These are phyloP conservation scores for Acanthis flammea DNA, from an alignment of 2,797 vertebrate genomes.

Conservation along the genomic window DNA sequence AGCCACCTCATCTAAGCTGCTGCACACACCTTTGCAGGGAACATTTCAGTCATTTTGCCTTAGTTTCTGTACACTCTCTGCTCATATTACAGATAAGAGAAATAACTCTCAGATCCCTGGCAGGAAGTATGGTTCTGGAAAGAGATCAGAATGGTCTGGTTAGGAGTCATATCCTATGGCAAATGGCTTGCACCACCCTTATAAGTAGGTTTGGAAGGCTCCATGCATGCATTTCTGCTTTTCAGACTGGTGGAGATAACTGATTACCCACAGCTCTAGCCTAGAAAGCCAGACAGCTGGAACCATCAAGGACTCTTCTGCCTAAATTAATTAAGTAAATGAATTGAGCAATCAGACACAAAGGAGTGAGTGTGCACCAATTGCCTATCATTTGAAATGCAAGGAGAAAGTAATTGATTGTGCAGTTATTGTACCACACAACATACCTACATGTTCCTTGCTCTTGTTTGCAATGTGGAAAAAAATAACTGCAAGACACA, in stretches of 20 bases:
- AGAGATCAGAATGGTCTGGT: not conserved
- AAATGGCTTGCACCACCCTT: not conserved
- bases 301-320: conserved; percentile 36
- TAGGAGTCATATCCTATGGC: not conserved
- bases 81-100: not conserved
- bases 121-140: not conserved
- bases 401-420: conserved; percentile 32
- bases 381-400: conserved; percentile 18
- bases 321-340: conserved; percentile 52
- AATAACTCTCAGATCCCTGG: not conserved
- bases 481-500: not conserved
- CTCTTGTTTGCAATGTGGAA: not conserved
- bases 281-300: conserved; percentile 30
- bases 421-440: not conserved
- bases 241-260: not conserved
- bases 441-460: not conserved
- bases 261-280: conserved; percentile 8
- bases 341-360: conserved; percentile 50
- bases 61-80: not conserved
- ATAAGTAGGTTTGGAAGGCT: not conserved
- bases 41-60: not conserved
- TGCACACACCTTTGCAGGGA: not conserved
- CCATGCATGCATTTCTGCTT: not conserved
- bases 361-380: conserved; percentile 18
- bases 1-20: not conserved